Percentiles rank a stretch among this genome's conserved stretches.
phyloP scores from a whole-genome alignment of 2,113 vertebrate genomes.

The Coryphaenoides rupestris region DNA sequence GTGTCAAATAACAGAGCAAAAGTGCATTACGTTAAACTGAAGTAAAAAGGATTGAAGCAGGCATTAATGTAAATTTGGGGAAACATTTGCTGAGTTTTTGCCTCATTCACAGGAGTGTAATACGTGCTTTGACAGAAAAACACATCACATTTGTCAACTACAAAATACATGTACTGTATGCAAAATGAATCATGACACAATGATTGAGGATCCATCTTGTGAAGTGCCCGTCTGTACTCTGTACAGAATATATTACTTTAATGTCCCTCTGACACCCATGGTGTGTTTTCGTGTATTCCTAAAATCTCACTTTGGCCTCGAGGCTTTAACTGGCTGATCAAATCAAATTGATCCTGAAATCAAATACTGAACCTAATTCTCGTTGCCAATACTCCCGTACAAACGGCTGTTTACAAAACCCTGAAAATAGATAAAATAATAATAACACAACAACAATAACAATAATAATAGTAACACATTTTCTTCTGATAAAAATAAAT shows the following conservation, averaged over 20 bases:
- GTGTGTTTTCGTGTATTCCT: background rate
- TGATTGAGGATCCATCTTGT: background rate
- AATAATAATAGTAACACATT: too few species aligned
- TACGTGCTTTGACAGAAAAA: slow-evolving; percentile 12
- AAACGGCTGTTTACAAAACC: too few species aligned
- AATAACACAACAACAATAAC: too few species aligned
- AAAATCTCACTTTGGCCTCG: background rate
- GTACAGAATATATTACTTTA: background rate
- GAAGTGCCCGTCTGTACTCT: slow-evolving; percentile 4
- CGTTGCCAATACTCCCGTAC: too few species aligned
- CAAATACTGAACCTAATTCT: too few species aligned
- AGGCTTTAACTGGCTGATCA: background rate
- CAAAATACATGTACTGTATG: background rate
- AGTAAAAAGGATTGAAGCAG: slow-evolving; percentile 37
- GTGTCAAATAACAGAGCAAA: slow-evolving; percentile 55
- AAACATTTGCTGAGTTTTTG: background rate
- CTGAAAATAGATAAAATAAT: too few species aligned
- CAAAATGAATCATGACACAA: slow-evolving; percentile 15
- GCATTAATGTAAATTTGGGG: slow-evolving; percentile 6
- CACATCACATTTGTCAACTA: background rate
- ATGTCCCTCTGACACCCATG: background rate
- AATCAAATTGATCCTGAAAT: background rate
- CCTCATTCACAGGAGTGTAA: background rate
- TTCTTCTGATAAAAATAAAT: too few species aligned
- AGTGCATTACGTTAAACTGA: slow-evolving; percentile 54